Conservation (phyloP, 37 sponge, comb jelly and placozoan species). For the Hexactinellida sp. region DNA sequence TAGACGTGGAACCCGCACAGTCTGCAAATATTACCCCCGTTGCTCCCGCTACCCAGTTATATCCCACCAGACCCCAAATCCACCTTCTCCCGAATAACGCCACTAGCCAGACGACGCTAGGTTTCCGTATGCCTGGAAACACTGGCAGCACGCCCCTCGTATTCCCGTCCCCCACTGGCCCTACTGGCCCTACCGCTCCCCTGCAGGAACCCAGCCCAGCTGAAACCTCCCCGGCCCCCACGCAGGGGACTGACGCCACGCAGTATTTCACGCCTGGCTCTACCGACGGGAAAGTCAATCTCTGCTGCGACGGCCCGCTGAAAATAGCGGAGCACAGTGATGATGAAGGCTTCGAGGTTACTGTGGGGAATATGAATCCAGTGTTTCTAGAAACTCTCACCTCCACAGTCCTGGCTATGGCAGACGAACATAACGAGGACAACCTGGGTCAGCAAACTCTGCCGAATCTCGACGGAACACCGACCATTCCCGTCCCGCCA, state of each 20-base stretch:
- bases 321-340: slow-evolving; percentile 32
- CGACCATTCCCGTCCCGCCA: neutral
- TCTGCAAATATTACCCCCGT: neutral
- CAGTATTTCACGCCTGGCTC: neutral
- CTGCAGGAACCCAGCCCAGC: neutral
- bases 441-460: neutral
- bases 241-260: neutral
- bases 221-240: neutral
- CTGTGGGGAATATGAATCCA: neutral
- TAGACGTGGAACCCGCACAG: neutral
- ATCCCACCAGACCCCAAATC: neutral
- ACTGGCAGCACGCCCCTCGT: neutral
- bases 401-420: neutral
- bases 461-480: slow-evolving; percentile 5
- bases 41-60: neutral
- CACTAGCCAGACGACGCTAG: neutral
- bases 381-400: neutral
- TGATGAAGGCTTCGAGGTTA: slow-evolving; percentile 35
- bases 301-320: neutral
- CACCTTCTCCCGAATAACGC: neutral
- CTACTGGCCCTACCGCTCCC: neutral
- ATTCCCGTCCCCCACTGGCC: neutral
- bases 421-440: neutral
- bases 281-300: neutral
- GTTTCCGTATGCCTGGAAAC: neutral